Base-by-base conservation (phyloP, 2,797 vertebrate genomes). In the Hyperoplus lanceolatus region DNA sequence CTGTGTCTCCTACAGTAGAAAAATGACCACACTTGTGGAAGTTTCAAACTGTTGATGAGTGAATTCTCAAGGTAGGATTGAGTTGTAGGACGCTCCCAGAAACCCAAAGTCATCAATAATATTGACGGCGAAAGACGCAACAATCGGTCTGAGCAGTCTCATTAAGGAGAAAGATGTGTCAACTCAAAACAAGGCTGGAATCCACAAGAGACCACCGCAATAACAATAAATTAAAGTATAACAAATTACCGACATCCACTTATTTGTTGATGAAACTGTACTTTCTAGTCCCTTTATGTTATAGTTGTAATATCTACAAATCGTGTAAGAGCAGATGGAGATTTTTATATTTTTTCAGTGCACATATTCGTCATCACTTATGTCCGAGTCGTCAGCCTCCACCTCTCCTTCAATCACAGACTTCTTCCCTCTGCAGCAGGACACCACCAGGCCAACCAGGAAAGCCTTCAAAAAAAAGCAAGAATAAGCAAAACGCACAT, bases 371-470 rank as follows among this genome's bases (percentile, higher is more conserved):
- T 98, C 97, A 81, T 99, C 98, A 73, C 98, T 99, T 69, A 97
- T 75, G 87, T 99, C 98, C 13, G 98, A 99, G 87, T 99, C 98
- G 18, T 98, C 97, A 15, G 96, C 97, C 84, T 98, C 97, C 84
- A 98, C 96, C 89, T 97, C 97, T 70, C 98, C 97, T 94, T 99
- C 98, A 85, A 99, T 97, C 93, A 99, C 96, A 0, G 98, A 99
- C 88, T 98, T 99, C 95, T 98, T 99, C 77, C 98, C 98, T 95
- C 96, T 96, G 94, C 97, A 99, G 92, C 98, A 99, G 15, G 98
- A 99, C 73, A 99, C 96, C 81, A 96, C 88, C 90, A 99, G 92
- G 46, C 98, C 98, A 66, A 99, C 91, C 84, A 99, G 90, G 84
- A 99, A 99, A 29, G 97, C 95, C 98, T 99, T 11, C 18, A 79